Base-by-base conservation (phyloP, 37 sponge, comb jelly and placozoan genomes). In the Cladorhizidae sp. region DNA sequence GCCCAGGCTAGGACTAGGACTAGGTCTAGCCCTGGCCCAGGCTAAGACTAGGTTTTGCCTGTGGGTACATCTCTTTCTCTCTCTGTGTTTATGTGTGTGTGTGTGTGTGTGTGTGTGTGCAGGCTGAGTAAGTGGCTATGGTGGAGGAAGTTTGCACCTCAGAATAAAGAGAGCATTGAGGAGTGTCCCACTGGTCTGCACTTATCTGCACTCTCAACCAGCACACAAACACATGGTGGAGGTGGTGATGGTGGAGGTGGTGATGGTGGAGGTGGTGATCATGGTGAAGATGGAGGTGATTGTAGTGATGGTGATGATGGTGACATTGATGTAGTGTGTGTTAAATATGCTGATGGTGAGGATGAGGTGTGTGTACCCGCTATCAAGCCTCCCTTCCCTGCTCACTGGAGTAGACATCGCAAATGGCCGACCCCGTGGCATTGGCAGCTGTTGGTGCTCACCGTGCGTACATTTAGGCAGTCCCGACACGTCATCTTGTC, bases 341-440 rank as follows among this genome's bases (percentile, higher is more conserved):
- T 5, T 32, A 12, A 59, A 59, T 3, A 28, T 12, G 3, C 61
- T 59, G 15, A 59, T 23, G n/a, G 61, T 59, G 31, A 3, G 18
- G 67, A 65, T 32, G n/a, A n/a, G n/a, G n/a, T n/a, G n/a, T n/a
- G n/a, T n/a, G n/a, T n/a, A n/a, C n/a, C n/a, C n/a, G n/a, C n/a
- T n/a, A 65, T 2, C 2, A 32, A 65, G 17, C 9, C 36, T 3
- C 67, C 67, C 2, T 31, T 7, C 2, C 1, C 32, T 73, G 2
- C 26, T 33, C 33, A 61, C 1, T 11, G 55, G 39, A 58, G 0
- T 14, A 68, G 11, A 41, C 28, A 52, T 37, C 70, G 67, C 57
- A 92, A 92, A 64, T 92, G 85, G 85, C 74, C 83, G 29, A 79
- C 85, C 0, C 31, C 76, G 1, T 92, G 88, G 83, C 49, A 79